Conservation (phyloP, 2,113 vertebrate genomes). For the Ophiodon elongatus region DNA sequence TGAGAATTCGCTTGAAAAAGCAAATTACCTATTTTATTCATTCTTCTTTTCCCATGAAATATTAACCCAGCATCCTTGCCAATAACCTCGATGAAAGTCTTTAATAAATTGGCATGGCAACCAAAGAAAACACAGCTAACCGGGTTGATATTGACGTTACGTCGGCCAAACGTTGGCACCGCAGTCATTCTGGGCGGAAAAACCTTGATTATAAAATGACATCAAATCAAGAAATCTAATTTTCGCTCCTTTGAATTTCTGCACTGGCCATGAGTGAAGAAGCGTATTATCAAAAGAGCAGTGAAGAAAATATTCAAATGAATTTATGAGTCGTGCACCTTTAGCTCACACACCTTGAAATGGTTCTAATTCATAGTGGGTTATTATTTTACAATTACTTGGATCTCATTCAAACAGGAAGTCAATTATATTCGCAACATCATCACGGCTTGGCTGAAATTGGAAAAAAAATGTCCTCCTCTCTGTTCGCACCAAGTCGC, state of each 20-base stretch:
- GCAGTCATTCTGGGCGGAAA: constrained; percentile 42
- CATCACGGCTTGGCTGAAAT: constrained; percentile 4
- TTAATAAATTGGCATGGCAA: constrained; percentile 61
- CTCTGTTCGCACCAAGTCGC: constrained; percentile 11
- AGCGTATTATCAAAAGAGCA: constrained; percentile 27
- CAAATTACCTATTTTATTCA: constrained; percentile 45
- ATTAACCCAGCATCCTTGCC: constrained; percentile 58
- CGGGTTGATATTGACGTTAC: constrained; percentile 61
- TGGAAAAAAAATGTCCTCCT: constrained; percentile 15
- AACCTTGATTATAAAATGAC: constrained; percentile 70
- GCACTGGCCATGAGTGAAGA: constrained; percentile 11
- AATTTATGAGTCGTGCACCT: constrained; percentile 42
- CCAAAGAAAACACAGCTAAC: constrained; percentile 65
- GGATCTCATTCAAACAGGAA: constrained; percentile 43
- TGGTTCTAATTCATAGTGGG: constrained; percentile 39
- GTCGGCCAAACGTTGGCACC: constrained; percentile 51
- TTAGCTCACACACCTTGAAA: constrained; percentile 48
- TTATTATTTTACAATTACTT: constrained; percentile 56
- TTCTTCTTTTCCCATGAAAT: constrained; percentile 53
- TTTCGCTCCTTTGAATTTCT: constrained; percentile 38
- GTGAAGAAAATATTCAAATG: constrained; percentile 40
- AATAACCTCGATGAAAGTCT: constrained; percentile 64
- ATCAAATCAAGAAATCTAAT: constrained; percentile 73
- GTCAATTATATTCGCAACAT: constrained; percentile 25
- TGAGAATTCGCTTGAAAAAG: constrained; percentile 48